These are phyloP conservation scores for Tetraneura akinire DNA, from an alignment of 1,140 invertebrate genomes.

Conservation along the genomic window DNA sequence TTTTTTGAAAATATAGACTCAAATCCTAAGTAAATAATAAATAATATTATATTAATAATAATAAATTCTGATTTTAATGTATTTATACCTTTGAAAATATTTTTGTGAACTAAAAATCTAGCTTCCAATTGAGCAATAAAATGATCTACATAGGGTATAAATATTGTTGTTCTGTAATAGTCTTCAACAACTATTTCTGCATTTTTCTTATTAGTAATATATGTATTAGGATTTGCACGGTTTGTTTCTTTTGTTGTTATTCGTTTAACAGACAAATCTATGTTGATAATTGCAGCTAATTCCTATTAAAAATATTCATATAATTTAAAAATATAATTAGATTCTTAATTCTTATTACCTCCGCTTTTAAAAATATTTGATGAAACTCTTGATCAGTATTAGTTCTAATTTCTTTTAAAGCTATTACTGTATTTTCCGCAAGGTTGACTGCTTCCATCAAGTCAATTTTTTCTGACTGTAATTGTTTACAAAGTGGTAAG, in stretches of 20 bases:
- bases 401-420: neutral
- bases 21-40: neutral
- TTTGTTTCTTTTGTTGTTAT: neutral
- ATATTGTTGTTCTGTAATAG: neutral
- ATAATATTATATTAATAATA: neutral
- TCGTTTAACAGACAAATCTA: neutral
- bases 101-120: neutral
- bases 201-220: neutral
- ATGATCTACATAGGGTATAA: neutral
- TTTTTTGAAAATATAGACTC: neutral
- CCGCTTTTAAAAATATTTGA: neutral
- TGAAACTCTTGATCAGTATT: neutral
- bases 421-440: neutral
- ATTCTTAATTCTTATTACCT: neutral
- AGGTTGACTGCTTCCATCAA: neutral
- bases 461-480: neutral
- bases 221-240: neutral
- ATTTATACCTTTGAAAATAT: neutral
- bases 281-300: neutral
- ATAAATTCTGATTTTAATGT: neutral
- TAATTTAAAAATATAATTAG: neutral
- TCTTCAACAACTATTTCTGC: neutral
- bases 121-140: neutral
- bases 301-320: neutral
- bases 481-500: neutral